Evolutionary conservation across 2,797 vertebrate genomes (phyloP).

Genomic region (Fistularia commersonii): DNA sequence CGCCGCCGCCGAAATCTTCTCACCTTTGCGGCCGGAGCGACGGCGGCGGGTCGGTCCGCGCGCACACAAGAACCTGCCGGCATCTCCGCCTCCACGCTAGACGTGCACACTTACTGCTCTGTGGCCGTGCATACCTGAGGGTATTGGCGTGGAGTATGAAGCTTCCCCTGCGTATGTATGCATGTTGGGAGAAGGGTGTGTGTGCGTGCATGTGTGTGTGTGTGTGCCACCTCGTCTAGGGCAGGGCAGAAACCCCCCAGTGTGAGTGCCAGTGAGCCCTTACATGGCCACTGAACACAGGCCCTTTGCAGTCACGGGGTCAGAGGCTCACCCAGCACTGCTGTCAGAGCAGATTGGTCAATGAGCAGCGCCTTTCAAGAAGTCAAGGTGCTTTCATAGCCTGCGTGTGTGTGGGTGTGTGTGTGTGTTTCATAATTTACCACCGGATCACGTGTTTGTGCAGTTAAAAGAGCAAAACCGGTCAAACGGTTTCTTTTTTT

Average conservation of each 20-base stretch:
- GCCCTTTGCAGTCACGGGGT: conserved; percentile 67
- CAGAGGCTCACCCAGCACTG: conserved; percentile 66
- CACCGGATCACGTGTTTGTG: conserved; percentile 19
- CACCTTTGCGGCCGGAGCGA: conserved; percentile 36
- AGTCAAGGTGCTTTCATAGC: conserved; percentile 52
- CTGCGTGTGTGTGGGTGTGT: conserved; percentile 22
- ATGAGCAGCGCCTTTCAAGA: conserved; percentile 54
- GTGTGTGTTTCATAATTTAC: too few species aligned
- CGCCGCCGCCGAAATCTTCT: too few species aligned
- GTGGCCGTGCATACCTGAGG: conserved; percentile 56
- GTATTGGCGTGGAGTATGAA: conserved; percentile 33
- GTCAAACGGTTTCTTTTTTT: too few species aligned
- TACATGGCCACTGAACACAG: conserved; percentile 72
- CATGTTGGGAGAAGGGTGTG: background rate
- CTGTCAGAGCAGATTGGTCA: conserved; percentile 72
- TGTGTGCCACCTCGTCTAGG: conserved; percentile 42
- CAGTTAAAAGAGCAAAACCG: conserved; percentile 2
- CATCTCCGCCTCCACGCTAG: conserved; percentile 47
- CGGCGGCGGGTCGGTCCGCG: conserved; percentile 36
- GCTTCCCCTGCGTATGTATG: conserved; percentile 13
- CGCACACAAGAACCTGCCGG: conserved; percentile 28
- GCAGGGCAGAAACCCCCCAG: conserved; percentile 51
- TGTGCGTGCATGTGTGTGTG: conserved; percentile 11
- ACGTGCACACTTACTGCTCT: conserved; percentile 57
- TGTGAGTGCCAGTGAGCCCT: conserved; percentile 63